A percentile compares a stretch with the other conserved stretches of the same genome.
Evolutionary conservation across 1,140 invertebrate genomes (phyloP).

Genomic region (Monomorium pharaonis): DNA sequence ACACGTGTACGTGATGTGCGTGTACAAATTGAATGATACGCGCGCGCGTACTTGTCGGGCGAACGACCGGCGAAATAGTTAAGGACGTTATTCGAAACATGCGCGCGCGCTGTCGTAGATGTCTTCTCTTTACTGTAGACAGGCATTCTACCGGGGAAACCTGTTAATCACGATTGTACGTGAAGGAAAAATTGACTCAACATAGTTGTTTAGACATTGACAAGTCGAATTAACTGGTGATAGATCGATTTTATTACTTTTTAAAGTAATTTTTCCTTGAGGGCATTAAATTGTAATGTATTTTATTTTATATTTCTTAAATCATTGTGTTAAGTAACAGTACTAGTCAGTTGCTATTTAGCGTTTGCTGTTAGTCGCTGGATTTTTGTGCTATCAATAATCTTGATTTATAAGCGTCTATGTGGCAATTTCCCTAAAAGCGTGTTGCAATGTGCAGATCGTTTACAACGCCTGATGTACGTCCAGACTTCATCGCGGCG

Average conservation of each 20-base stretch:
- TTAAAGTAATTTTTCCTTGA: not conserved
- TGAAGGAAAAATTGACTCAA: not conserved
- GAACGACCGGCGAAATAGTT: conserved; percentile 19
- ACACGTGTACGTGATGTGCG: conserved; percentile 52
- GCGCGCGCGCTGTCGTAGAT: not conserved
- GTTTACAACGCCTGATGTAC: conserved; percentile 32
- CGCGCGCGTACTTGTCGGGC: not conserved
- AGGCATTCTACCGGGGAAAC: not conserved
- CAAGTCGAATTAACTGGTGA: no score
- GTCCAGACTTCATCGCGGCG: conserved; percentile 14
- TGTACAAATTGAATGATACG: conserved; percentile 54
- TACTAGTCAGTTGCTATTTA: not conserved
- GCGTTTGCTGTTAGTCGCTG: no score
- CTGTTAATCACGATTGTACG: not conserved
- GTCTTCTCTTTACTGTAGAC: not conserved
- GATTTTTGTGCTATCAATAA: not conserved
- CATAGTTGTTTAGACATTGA: not conserved
- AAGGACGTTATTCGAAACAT: conserved; percentile 18
- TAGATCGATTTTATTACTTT: not conserved
- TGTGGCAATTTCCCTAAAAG: conserved; percentile 25
- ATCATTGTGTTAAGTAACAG: not conserved
- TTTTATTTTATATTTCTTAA: not conserved
- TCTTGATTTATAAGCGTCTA: conserved; percentile 1
- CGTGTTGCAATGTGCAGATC: not conserved
- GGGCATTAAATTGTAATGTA: not conserved